Conservation (phyloP, 2,888 invertebrate species). For the Acheta domesticus region DNA sequence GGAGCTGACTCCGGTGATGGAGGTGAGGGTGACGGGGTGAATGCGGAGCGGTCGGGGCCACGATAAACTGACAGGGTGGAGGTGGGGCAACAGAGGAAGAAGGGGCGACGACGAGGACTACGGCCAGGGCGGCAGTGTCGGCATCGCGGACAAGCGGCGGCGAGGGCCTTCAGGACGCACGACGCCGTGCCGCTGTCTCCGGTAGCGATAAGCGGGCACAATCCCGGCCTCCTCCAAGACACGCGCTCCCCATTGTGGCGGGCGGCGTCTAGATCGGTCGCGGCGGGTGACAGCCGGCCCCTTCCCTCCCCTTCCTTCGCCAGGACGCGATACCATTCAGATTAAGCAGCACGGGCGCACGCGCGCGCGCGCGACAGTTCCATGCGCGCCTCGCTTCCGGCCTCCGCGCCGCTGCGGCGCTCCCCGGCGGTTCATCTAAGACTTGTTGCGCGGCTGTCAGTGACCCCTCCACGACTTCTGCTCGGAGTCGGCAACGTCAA, state of each 20-base stretch:
- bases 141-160: not conserved
- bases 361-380: not conserved
- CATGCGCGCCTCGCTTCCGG: not conserved
- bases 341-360: not conserved
- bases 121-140: too few species aligned
- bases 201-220: not conserved
- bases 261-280: not conserved
- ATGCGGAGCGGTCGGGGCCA: too few species aligned
- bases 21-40: too few species aligned
- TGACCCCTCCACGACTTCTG: too few species aligned
- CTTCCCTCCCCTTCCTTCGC: not conserved
- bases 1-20: too few species aligned
- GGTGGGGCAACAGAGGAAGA: too few species aligned
- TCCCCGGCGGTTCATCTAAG: too few species aligned
- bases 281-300: not conserved
- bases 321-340: not conserved
- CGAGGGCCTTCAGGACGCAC: not conserved
- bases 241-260: not conserved
- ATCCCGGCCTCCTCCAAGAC: conserved; percentile 9
- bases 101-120: too few species aligned
- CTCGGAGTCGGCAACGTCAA: too few species aligned
- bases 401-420: not conserved
- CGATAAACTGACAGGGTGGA: too few species aligned
- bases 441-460: too few species aligned
- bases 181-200: not conserved